These are phyloP conservation scores for Netelia inedita DNA, from an alignment of 2,888 invertebrate genomes.

Conservation along the genomic window DNA sequence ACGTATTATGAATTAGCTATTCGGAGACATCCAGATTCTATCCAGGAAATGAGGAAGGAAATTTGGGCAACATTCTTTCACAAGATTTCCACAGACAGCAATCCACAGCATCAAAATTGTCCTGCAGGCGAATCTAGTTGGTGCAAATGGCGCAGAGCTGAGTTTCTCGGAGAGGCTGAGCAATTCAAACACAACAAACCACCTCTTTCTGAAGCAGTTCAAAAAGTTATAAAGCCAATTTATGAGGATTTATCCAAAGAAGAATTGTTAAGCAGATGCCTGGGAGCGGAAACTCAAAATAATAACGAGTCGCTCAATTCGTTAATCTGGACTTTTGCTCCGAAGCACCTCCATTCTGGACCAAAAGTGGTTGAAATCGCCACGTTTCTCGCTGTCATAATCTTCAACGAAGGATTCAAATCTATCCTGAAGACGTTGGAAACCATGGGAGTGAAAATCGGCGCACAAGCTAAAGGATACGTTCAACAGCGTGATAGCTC, in stretches of 20 bases:
- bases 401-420: constrained; percentile 67
- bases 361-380: constrained; percentile 6
- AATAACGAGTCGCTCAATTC: constrained; percentile 27
- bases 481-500: constrained; percentile 3
- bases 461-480: constrained; percentile 28
- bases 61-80: constrained; percentile 44
- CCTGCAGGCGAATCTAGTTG: constrained; percentile 20
- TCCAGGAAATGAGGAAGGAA: constrained; percentile 34
- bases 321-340: constrained; percentile 6
- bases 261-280: constrained; percentile 5
- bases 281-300: constrained; percentile 18
- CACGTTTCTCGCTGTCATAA: constrained; percentile 13
- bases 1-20: constrained; percentile 57
- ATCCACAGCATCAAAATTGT: constrained; percentile 26
- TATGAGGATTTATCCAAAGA: constrained; percentile 67
- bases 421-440: constrained; percentile 54
- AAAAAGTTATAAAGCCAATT: constrained; percentile 56
- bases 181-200: constrained; percentile 8
- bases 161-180: neutral
- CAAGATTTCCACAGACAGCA: constrained; percentile 22
- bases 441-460: constrained; percentile 42
- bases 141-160: constrained; percentile 32
- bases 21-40: constrained; percentile 35
- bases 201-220: constrained; percentile 6
- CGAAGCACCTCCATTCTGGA: constrained; percentile 4